Conservation (phyloP, 2,888 invertebrate genomes). For the Oeneis ivallda region DNA sequence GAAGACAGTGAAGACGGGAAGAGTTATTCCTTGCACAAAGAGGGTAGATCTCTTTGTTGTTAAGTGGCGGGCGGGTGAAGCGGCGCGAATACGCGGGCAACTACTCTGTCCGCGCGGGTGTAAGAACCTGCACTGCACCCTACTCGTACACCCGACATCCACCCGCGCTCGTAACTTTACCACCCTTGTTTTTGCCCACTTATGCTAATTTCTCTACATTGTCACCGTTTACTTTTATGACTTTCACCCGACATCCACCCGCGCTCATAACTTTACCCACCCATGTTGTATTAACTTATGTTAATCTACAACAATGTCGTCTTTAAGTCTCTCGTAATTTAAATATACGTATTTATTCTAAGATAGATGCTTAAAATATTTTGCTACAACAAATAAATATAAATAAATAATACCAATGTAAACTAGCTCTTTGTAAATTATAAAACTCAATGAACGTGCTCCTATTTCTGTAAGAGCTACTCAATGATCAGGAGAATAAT, state of each 20-base stretch:
- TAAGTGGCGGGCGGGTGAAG: slow-evolving; percentile 71
- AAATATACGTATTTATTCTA: neutral
- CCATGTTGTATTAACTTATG: neutral
- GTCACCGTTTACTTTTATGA: slow-evolving; percentile 29
- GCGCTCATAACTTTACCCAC: neutral
- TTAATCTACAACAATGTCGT: neutral
- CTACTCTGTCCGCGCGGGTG: slow-evolving; percentile 75
- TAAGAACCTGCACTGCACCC: slow-evolving; percentile 64
- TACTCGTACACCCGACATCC: slow-evolving; percentile 40
- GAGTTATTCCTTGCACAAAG: slow-evolving; percentile 78
- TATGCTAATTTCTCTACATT: slow-evolving; percentile 37
- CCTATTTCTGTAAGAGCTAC: neutral
- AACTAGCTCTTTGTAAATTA: neutral
- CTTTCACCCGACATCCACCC: too few relatives aligned
- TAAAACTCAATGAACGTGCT: neutral
- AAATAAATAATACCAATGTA: too few relatives aligned
- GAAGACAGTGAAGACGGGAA: slow-evolving; percentile 67
- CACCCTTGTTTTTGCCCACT: slow-evolving; percentile 39
- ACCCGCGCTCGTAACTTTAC: slow-evolving; percentile 42
- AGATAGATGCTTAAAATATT: neutral
- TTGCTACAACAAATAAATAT: neutral
- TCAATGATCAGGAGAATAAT: neutral
- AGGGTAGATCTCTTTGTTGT: slow-evolving; percentile 79
- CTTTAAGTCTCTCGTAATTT: neutral
- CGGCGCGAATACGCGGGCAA: slow-evolving; percentile 68